Evolutionary conservation across 2,888 invertebrate species (phyloP), one percentile per base, ranked within the genome.

Genomic region (Bellardia bayeri): DNA sequence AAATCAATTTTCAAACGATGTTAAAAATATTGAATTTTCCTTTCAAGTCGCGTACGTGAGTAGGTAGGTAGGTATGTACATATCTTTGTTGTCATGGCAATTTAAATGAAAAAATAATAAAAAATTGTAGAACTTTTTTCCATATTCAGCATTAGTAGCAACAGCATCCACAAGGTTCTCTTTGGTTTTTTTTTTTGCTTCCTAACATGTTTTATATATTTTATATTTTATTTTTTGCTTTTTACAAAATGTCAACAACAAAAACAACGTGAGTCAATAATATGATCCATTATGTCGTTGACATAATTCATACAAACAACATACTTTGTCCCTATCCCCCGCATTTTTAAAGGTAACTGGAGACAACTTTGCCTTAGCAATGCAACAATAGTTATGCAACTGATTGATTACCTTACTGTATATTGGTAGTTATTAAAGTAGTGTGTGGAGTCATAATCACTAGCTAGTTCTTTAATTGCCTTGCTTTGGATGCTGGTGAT

Each of bases 231-330:
- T n/a, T 13, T 61, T 63, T 11, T 64, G 23, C 54, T 63, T 49
- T 45, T 13, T 11, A 40, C 9, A 45, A 49, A 14, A 49, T 13
- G 6, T 6, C n/a, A 51, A 51, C 40, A 76, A 49, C 11, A 58
- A 58, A 56, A 72, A 49, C 49, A 80, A 85, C 42, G 69, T 80
- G 45, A 85, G 72, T 54, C 45, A 69, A 74, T 56, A 56, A 85
- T 33, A 85, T 54, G 54, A 85, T 85, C 85, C 74, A 85, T 69
- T 80, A 61, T 75, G 75, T 45, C 33, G 68, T 85, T 68, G 54
- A 80, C 74, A 75, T 45, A 80, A 83, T 83, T 61, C 42, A 61
- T 13, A 63, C 42, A 0, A 76, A 83, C 49, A 72, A 63, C 63
- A 45, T 54, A 16, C 64, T 72, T 1, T 13, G 33, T 30, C n/a